Percentiles rank a stretch among this genome's conserved stretches.
phyloP scores from a whole-genome alignment of 2,888 invertebrate species.

The Megastigmus dorsalis region DNA sequence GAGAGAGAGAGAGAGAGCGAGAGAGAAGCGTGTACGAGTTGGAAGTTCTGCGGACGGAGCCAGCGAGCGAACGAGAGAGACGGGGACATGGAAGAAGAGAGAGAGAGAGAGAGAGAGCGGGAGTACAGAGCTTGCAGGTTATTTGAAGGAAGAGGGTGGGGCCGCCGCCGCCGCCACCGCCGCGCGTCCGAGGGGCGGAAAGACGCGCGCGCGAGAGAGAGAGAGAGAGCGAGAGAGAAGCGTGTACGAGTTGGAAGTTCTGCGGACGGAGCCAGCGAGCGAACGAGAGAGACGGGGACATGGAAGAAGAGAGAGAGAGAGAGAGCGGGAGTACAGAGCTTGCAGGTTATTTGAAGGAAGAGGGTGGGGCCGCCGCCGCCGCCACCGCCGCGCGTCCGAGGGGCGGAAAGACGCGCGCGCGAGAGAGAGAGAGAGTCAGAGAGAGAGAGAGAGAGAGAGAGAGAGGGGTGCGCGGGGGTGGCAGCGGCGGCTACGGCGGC shows the following conservation, averaged over 20 bases:
- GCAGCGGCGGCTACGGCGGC: too few species aligned
- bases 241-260: conserved; percentile 40
- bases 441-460: conserved; percentile 69
- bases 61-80: too few species aligned
- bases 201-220: too few species aligned
- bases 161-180: conserved; percentile 32
- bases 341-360: conserved; percentile 58
- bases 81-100: too few species aligned
- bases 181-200: too few species aligned
- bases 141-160: conserved; percentile 60
- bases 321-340: conserved; percentile 50
- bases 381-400: neutral
- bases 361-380: conserved; percentile 58
- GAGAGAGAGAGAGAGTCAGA: conserved; percentile 65
- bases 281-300: conserved; percentile 49
- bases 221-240: conserved; percentile 17
- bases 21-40: conserved; percentile 25
- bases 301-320: conserved; percentile 38
- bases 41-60: conserved; percentile 47
- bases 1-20: conserved; percentile 23
- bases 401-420: conserved; percentile 57
- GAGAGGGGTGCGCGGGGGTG: conserved; percentile 64
- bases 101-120: conserved; percentile 50
- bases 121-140: conserved; percentile 49
- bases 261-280: conserved; percentile 39